Evolutionary conservation across 2,113 vertebrate genomes (phyloP), one percentile per base, ranked within the genome.

Genomic region (Lasiurus borealis): DNA sequence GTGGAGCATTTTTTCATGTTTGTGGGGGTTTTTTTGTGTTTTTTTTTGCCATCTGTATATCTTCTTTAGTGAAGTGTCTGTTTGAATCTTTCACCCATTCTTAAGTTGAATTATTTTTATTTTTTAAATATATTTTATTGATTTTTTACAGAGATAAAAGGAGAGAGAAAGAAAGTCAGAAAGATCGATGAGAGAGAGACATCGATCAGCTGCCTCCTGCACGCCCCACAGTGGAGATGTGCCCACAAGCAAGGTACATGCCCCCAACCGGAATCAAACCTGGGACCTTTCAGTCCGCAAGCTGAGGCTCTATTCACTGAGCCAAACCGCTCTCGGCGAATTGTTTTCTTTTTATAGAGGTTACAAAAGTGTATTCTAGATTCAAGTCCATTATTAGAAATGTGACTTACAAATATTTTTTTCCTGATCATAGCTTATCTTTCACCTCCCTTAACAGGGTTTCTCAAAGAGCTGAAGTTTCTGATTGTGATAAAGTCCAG

Each of bases 51-150:
- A 59, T 88, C 64, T 78, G 1, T 50, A 66, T 82, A 83, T 91
- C 29, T 90, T 90, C 31, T 83, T 83, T 83, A 83, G 18, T 59
- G 31, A 68, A 92, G 18, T 85, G 48, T 96, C 52, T 91, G 29
- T 48, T 31, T 93, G 44, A 66, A 48, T 88, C 34, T 8, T 96
- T 91, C 44, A 68, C 27, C 64, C 16, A 57, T 57, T 80, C 88
- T 88, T 40, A 68, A 87, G 40, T 40, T 48, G 57, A n/a, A 68
- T 73, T 85, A 15, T 87, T 91, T 82, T 72, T n/a, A n/a, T n/a
- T n/a, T n/a, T n/a, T n/a, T n/a, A n/a, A n/a, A n/a, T n/a, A n/a
- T n/a, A n/a, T n/a, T n/a, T n/a, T n/a, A n/a, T n/a, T n/a, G n/a
- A n/a, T n/a, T n/a, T n/a, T n/a, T n/a, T n/a, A n/a, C n/a, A n/a